Evolutionary conservation across 2,888 invertebrate genomes (phyloP).

Genomic region (Pristionchus mayeri): DNA sequence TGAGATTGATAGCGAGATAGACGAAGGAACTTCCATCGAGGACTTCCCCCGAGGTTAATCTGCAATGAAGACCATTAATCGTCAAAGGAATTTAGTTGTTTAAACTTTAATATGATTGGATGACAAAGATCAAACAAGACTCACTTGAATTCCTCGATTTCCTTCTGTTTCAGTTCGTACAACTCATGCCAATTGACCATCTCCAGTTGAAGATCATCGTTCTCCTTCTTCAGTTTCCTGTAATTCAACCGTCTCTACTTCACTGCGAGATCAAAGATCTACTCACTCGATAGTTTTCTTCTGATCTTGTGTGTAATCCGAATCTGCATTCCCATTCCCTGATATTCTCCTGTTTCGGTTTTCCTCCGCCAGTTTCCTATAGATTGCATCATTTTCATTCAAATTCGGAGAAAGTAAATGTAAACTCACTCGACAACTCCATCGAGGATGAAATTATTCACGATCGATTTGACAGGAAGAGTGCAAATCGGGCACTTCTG

Average conservation of each 20-base stretch:
- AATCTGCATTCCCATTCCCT: too few relatives aligned
- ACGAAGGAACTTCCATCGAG: not conserved
- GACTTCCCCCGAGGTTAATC: not conserved
- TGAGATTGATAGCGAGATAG: too few relatives aligned
- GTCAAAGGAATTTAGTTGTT: too few relatives aligned
- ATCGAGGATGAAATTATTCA: not conserved
- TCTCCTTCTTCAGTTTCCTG: not conserved
- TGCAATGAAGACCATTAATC: not conserved
- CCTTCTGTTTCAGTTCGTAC: not conserved
- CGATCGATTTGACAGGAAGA: not conserved
- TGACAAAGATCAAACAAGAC: not conserved
- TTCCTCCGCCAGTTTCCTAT: not conserved
- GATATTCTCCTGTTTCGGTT: not conserved
- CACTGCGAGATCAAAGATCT: not conserved
- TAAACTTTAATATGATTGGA: not conserved
- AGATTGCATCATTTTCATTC: not conserved
- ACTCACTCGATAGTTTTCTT: not conserved
- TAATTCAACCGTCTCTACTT: not conserved
- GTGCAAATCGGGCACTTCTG: not conserved
- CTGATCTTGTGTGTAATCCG: too few relatives aligned
- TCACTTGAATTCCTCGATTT: not conserved
- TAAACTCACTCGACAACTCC: not conserved
- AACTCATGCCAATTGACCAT: not conserved
- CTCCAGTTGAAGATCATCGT: not conserved
- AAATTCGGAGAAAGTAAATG: not conserved